Base-by-base conservation (phyloP, 2,888 invertebrate species). In the Omphaloscelis lunosa region DNA sequence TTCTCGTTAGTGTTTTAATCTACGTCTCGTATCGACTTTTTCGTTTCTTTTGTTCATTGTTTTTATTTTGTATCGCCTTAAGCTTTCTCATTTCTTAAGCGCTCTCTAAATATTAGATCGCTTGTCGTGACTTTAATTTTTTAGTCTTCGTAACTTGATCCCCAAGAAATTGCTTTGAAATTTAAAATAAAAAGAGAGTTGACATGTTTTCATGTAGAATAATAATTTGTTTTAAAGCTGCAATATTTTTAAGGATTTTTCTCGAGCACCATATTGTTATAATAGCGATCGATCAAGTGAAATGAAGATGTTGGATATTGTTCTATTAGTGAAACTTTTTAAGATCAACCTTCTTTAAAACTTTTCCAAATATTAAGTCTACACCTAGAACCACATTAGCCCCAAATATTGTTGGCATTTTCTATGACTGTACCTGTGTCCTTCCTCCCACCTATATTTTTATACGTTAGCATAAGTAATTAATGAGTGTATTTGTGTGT, bases 11-110 rank as follows among this genome's bases (percentile, higher is more conserved):
- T 62, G 71, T 77, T 84, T 69, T 69, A 75, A 80, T 71, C 48
- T 61, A 65, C 41, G 1, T 56, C 66, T 77, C 17, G 41, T 58
- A 73, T 77, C 66, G 66, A 62, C 61, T 75, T 68, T 58, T 41
- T 56, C 56, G 27, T 77, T 84, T 65, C 80, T 34, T 80, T 61
- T 68, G 23, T 63, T 56, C 67, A 67, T 71, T 77, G 61, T 83
- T 80, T 84, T 83, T 76, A 63, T 80, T 70, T 69, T 58, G 41
- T 48, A 27, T 41, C 27, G 59, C 59, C 34, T 23, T 84, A 77
- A 84, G 76, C 76, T 83, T 76, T 84, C 48, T 71, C 72, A 73
- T 84, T 84, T 72, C 76, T 83, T 76, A 83, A 75, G 76, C 66
- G 48, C 62, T 73, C 72, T 84, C 15, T 80, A 77, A 83, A 84